Conservation (phyloP, 2,113 vertebrate genomes). For the zebrafish (Danio rerio) region DNA sequence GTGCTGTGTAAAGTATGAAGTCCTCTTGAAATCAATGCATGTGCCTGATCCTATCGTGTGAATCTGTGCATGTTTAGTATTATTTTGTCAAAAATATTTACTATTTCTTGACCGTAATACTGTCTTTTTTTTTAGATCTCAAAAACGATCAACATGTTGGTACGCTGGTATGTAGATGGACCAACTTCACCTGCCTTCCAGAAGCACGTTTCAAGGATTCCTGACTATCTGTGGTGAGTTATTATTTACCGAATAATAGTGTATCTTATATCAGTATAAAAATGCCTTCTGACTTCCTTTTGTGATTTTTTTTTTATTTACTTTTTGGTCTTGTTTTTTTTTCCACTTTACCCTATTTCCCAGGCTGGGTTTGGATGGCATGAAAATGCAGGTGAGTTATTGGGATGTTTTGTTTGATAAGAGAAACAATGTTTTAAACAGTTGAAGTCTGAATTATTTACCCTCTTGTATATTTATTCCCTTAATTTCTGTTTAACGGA, state of each 20-base stretch:
- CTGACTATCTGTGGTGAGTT: constrained; percentile 93
- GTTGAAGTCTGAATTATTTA: background rate
- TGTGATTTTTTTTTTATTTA: no score
- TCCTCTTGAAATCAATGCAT: background rate
- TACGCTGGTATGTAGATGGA: constrained; percentile 89
- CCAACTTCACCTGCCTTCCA: constrained; percentile 81
- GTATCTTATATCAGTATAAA: background rate
- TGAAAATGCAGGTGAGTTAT: constrained; percentile 95
- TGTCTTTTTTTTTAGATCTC: constrained; percentile 81
- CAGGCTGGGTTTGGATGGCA: constrained; percentile 94
- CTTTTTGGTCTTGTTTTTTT: background rate
- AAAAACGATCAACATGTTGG: constrained; percentile 95
- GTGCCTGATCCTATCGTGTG: background rate
- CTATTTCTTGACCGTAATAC: background rate
- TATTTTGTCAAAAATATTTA: background rate
- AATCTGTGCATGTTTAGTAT: background rate
- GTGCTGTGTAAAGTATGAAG: background rate
- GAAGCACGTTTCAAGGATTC: constrained; percentile 89
- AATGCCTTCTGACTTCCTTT: background rate
- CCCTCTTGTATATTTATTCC: no score
- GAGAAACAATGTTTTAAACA: background rate
- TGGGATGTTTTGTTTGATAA: background rate
- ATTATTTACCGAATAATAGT: background rate
- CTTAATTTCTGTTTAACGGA: no score
- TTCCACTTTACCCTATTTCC: constrained; percentile 40